Evolutionary conservation across 2,113 vertebrate genomes (phyloP), one percentile per base, ranked within the genome.

Genomic region (Prinia subflava): DNA sequence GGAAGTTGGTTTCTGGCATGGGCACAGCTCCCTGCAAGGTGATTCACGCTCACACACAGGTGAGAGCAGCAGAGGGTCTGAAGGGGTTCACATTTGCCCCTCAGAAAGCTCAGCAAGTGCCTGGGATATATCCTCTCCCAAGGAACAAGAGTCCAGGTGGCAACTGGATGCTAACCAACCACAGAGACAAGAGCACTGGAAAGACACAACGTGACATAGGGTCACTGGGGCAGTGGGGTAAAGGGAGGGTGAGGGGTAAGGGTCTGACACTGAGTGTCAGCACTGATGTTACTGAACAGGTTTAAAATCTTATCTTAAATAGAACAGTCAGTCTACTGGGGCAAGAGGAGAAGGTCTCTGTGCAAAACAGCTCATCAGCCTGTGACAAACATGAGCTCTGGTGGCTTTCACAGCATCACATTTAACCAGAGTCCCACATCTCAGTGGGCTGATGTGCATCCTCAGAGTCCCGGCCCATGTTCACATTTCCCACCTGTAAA

Each of bases 351-450:
- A n/a, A 46, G 25, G 59, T 80, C 64, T 95, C 71, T 60, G 53
- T 63, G 93, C 77, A 86, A 90, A 96, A 92, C 69, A 80, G 67
- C 75, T 23, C 39, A 7, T 77, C 94, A 95, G 91, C 82, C 85
- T 76, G 56, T 22, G 57, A 71, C 12, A 87, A 89, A 67, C 75
- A 92, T 18, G 70, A 59, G 83, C 89, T 78, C 74, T 39, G 60
- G 41, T 49, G 77, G 79, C 93, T 84, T 95, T 91, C 85, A 88
- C 74, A 93, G 91, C 94, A 71, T 64, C 85, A 41, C 47, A 13
- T 59, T 23, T 15, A 70, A 55, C 42, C 87, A 60, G 73, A 76
- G 83, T 83, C 82, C 81, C 64, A 41, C 55, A 55, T 8, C 83
- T 67, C 6, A 5, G 70, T 19, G 68, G 69, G 83, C 3, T 64